Evolutionary conservation across 2,113 vertebrate genomes (phyloP).

Genomic region (Notothenia rossii): DNA sequence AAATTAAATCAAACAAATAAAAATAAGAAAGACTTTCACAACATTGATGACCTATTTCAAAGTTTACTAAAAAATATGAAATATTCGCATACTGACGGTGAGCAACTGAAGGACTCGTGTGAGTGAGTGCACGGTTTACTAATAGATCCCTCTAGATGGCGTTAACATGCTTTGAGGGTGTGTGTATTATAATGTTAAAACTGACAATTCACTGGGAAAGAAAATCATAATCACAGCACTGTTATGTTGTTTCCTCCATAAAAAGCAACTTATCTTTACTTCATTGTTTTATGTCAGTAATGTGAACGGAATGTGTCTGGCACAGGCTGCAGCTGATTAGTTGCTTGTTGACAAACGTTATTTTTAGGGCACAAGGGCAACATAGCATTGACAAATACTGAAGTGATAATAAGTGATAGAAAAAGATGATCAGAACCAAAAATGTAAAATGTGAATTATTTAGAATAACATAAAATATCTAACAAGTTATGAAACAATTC

Average conservation of each 20-base stretch:
- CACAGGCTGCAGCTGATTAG: constrained; percentile 1
- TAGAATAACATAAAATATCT: background rate
- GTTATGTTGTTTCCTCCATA: background rate
- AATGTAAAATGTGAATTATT: background rate
- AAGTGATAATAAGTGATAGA: background rate
- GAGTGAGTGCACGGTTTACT: constrained; percentile 50
- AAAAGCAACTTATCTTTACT: constrained; percentile 9
- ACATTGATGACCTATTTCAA: background rate
- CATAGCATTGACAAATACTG: background rate
- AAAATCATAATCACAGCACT: constrained; percentile 17
- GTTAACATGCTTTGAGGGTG: constrained; percentile 78
- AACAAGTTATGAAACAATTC: too few species aligned
- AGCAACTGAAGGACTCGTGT: background rate
- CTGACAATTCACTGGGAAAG: constrained; percentile 16
- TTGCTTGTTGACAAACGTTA: constrained; percentile 18
- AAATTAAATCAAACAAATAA: background rate
- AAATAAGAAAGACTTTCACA: constrained; percentile 25
- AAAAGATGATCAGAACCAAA: background rate
- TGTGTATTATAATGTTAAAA: constrained; percentile 54
- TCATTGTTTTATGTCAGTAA: background rate
- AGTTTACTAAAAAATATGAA: constrained; percentile 6
- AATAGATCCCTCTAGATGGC: constrained; percentile 83
- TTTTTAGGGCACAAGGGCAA: background rate
- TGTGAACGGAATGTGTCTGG: constrained; percentile 11
- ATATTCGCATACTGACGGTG: background rate